Conservation (phyloP, 2,888 invertebrate genomes). For the Drosophila mimica region DNA sequence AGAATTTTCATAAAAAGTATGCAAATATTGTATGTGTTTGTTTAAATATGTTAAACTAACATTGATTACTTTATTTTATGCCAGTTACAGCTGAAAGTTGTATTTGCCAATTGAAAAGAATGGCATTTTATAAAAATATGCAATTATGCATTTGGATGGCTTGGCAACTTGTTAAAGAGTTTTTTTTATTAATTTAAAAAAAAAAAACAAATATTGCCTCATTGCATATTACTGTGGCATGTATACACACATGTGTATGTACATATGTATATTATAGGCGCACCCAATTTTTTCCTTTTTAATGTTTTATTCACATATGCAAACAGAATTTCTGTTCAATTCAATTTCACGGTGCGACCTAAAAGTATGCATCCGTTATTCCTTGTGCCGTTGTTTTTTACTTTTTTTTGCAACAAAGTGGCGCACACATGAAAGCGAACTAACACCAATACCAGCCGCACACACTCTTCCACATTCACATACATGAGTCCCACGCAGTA, state of each 20-base stretch:
- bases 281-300: slow-evolving; percentile 31
- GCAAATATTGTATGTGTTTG: background rate
- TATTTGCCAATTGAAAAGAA: slow-evolving; percentile 22
- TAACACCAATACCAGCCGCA: slow-evolving; percentile 16
- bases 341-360: slow-evolving; percentile 66
- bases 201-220: slow-evolving; percentile 13
- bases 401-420: slow-evolving; percentile 53
- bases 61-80: slow-evolving; percentile 4
- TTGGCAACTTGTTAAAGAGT: background rate
- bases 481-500: slow-evolving; percentile 9
- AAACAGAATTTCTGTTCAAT: slow-evolving; percentile 77
- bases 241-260: background rate
- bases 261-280: slow-evolving; percentile 8
- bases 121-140: background rate
- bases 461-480: background rate
- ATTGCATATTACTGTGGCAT: slow-evolving; percentile 32
- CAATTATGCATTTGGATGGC: background rate
- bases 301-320: slow-evolving; percentile 80
- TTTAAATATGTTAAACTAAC: slow-evolving; percentile 4
- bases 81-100: background rate
- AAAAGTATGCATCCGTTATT: slow-evolving; percentile 61
- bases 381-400: slow-evolving; percentile 26
- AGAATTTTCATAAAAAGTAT: slow-evolving; percentile 4
- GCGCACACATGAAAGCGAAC: slow-evolving; percentile 41
- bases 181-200: slow-evolving; percentile 15